Percentiles rank a stretch among this genome's conserved stretches.
Conservation (phyloP, 2,113 vertebrate species). For the Aptenodytes patagonicus region DNA sequence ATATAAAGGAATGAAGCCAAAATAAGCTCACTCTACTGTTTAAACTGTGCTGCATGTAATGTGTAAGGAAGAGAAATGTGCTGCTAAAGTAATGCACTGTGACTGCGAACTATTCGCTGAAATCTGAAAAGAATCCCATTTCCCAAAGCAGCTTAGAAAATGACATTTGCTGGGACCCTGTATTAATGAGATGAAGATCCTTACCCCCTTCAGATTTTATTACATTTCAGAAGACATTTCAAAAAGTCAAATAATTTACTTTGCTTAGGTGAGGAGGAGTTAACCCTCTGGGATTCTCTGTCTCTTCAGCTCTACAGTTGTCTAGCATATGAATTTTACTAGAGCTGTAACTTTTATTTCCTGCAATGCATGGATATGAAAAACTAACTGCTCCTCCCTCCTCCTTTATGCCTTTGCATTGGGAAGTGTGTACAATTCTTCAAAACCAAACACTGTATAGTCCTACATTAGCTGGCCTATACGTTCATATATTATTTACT, state of each 20-base stretch:
- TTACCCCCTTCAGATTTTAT: constrained; percentile 59
- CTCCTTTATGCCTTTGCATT: not conserved
- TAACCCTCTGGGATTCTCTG: constrained; percentile 53
- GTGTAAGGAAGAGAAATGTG: constrained; percentile 59
- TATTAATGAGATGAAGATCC: constrained; percentile 71
- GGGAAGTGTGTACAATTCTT: not conserved
- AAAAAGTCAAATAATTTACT: constrained; percentile 66
- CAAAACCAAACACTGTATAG: constrained; percentile 1
- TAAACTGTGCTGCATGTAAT: constrained; percentile 54
- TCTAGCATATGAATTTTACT: constrained; percentile 60
- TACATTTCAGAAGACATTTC: constrained; percentile 67
- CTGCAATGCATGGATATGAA: constrained; percentile 27
- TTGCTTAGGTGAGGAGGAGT: constrained; percentile 60
- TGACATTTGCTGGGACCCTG: constrained; percentile 67
- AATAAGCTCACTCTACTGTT: constrained; percentile 62
- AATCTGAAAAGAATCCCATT: constrained; percentile 60
- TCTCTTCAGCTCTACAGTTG: constrained; percentile 50
- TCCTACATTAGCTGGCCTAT: not conserved
- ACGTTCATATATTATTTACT: not conserved
- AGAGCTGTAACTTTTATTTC: constrained; percentile 59
- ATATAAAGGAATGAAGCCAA: constrained; percentile 66
- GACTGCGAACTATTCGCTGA: constrained; percentile 36
- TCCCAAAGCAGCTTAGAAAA: constrained; percentile 64
- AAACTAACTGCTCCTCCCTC: constrained; percentile 8
- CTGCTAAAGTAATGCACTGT: constrained; percentile 54